phyloP scores from a whole-genome alignment of 1,140 invertebrate genomes.

The Drosophila ficusphila region DNA sequence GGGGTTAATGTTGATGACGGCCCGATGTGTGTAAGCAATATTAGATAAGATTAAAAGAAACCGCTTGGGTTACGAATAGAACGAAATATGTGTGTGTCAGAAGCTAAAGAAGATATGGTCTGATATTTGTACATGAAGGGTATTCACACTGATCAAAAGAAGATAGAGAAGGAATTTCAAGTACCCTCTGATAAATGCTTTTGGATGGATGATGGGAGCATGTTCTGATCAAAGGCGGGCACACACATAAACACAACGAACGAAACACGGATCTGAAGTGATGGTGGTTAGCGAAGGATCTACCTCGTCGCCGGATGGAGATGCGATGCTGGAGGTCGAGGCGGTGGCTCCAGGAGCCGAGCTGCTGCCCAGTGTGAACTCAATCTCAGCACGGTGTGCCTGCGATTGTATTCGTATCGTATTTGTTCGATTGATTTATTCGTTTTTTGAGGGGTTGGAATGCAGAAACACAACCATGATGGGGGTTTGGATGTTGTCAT shows the following conservation, averaged over 20 bases:
- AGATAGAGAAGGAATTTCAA: constrained; percentile 4
- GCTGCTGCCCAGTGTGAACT: constrained; percentile 92
- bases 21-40: constrained; percentile 23
- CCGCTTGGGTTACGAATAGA: constrained; percentile 25
- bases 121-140: constrained; percentile 14
- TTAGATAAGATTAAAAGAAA: constrained; percentile 44
- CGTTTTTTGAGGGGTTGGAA: constrained; percentile 12
- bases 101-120: constrained; percentile 23
- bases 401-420: constrained; percentile 85
- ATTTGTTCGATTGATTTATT: constrained; percentile 22
- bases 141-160: constrained; percentile 19
- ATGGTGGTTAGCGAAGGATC: constrained; percentile 54
- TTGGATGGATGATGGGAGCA: constrained; percentile 4
- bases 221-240: neutral
- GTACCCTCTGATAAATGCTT: constrained; percentile 9
- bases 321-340: constrained; percentile 49
- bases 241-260: constrained; percentile 47
- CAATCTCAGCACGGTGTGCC: constrained; percentile 96
- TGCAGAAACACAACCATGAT: constrained; percentile 44
- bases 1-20: constrained; percentile 10
- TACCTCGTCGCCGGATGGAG: constrained; percentile 72
- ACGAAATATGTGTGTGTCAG: constrained; percentile 10
- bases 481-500: constrained; percentile 43
- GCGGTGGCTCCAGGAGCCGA: constrained; percentile 32
- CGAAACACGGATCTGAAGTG: constrained; percentile 34